Evolutionary conservation across 2,888 invertebrate genomes (phyloP).

Genomic region (Leistus spinibarbis): DNA sequence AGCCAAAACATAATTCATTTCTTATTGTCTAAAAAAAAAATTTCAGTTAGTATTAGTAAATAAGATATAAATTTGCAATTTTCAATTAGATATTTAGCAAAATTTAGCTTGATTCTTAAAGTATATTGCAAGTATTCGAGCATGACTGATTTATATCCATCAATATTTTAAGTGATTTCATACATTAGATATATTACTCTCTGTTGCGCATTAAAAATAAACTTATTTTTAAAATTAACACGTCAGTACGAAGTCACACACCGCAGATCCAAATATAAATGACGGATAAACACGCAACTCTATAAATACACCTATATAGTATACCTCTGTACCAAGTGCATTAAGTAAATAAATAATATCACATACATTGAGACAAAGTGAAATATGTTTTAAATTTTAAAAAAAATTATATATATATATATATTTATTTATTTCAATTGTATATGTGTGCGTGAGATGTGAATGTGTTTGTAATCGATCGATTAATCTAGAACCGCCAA

Average conservation of each 20-base stretch:
- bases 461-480: neutral
- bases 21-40: too few relatives aligned
- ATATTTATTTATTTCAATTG: neutral
- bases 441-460: neutral
- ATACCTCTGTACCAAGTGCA: neutral
- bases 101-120: neutral
- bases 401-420: neutral
- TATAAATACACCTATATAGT: neutral
- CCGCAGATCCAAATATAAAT: slow-evolving; percentile 3
- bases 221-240: neutral
- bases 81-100: too few relatives aligned
- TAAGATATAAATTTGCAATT: too few relatives aligned
- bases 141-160: neutral
- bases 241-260: neutral
- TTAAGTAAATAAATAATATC: neutral
- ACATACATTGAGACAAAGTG: neutral
- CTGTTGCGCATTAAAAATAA: neutral
- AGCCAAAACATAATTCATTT: too few relatives aligned
- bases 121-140: neutral
- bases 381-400: neutral
- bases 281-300: neutral
- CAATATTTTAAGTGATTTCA: neutral
- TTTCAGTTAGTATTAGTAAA: too few relatives aligned
- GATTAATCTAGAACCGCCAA: slow-evolving; percentile 4
- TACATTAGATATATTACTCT: neutral